phyloP scores from a whole-genome alignment of 2,797 vertebrate genomes.

The Macroramphosus scolopax region DNA sequence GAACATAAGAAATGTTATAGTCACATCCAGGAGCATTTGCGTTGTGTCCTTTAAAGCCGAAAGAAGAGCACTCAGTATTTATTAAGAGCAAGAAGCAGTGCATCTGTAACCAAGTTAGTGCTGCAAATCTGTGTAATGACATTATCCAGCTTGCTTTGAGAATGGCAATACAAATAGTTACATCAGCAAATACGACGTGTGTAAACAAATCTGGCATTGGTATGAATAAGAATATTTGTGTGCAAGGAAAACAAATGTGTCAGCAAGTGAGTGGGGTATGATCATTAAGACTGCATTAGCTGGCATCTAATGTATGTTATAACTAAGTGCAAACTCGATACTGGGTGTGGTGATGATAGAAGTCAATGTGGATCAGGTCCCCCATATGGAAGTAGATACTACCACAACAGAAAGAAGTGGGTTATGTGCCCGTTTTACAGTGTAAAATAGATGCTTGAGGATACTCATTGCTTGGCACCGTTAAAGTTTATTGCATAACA shows the following conservation, averaged over 20 bases:
- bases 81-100: constrained; percentile 44
- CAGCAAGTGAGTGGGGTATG: neutral
- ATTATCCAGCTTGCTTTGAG: constrained; percentile 27
- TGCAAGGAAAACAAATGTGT: neutral
- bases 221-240: neutral
- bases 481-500: constrained; percentile 12
- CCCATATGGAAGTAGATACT: no score
- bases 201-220: constrained; percentile 2
- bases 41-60: constrained; percentile 3
- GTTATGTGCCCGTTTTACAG: no score
- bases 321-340: constrained; percentile 13
- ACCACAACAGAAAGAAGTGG: no score
- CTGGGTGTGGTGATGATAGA: constrained; percentile 6
- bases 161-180: constrained; percentile 7
- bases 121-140: constrained; percentile 26
- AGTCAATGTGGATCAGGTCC: neutral
- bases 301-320: constrained; percentile 4
- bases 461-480: no score
- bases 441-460: no score
- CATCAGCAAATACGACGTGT: constrained; percentile 12
- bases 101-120: constrained; percentile 42
- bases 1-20: constrained; percentile 16
- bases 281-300: neutral
- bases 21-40: constrained; percentile 7
- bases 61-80: constrained; percentile 6